These are phyloP conservation scores for Megaceryle torquata DNA, from an alignment of 2,113 vertebrate genomes.

Conservation along the genomic window DNA sequence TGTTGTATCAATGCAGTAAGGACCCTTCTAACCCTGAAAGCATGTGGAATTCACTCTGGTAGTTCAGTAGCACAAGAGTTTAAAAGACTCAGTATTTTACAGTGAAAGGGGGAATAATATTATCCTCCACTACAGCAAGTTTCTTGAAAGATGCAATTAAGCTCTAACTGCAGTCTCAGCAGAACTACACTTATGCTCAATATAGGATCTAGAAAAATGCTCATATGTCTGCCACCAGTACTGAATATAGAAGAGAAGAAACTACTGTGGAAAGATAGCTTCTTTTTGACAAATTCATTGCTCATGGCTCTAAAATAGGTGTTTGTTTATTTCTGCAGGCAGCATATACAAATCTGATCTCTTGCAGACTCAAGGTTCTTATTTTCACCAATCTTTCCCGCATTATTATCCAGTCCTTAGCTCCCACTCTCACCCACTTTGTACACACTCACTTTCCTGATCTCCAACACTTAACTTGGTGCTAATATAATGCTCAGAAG, in stretches of 20 bases:
- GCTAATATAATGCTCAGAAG: not conserved
- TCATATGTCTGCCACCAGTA: not conserved
- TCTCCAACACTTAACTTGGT: not conserved
- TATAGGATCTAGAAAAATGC: not conserved
- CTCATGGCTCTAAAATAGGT: not conserved
- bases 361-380: not conserved
- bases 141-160: not conserved
- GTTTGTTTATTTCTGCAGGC: not conserved
- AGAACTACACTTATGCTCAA: not conserved
- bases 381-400: not conserved
- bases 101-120: not conserved
- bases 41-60: not conserved
- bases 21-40: not conserved
- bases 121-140: not conserved
- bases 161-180: not conserved
- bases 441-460: not conserved
- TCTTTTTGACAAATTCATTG: not conserved
- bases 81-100: not conserved
- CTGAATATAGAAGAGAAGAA: not conserved
- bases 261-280: not conserved
- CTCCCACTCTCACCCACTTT: not conserved
- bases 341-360: not conserved
- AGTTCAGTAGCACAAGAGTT: not conserved
- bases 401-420: not conserved
- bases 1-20: not conserved